Percentiles rank a stretch among this genome's conserved stretches.
Evolutionary conservation across 2,797 vertebrate species (phyloP).

Genomic region (Tadarida brasiliensis): DNA sequence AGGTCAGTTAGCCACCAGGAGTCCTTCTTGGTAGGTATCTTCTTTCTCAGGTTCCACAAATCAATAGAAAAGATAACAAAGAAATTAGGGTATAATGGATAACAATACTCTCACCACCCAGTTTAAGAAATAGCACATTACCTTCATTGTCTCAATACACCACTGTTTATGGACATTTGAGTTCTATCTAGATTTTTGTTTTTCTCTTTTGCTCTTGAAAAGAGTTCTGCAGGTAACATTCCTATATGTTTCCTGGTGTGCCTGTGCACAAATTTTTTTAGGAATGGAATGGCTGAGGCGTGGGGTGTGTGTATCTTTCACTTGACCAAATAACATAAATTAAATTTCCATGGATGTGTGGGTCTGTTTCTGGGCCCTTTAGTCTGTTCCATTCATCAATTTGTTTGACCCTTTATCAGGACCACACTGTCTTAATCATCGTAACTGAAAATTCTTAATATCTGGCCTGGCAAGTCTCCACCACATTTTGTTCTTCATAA

Average conservation of each 20-base stretch:
- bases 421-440: neutral
- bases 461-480: neutral
- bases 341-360: neutral
- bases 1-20: neutral
- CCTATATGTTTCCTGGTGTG: neutral
- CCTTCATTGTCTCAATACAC: neutral
- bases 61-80: neutral
- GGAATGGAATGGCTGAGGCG: neutral
- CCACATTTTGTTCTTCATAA: neutral
- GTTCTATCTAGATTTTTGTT: slow-evolving; percentile 28
- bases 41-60: neutral
- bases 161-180: neutral
- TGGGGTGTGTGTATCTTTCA: neutral
- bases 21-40: neutral
- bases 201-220: neutral
- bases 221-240: neutral
- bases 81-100: neutral
- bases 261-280: neutral
- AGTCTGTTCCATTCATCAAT: neutral
- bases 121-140: neutral
- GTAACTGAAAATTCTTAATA: neutral
- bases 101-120: neutral
- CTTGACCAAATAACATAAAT: neutral
- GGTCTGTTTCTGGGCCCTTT: neutral
- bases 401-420: neutral